Evolutionary conservation across 2,797 vertebrate species (phyloP).

Genomic region (Micropoecilia bifurca): DNA sequence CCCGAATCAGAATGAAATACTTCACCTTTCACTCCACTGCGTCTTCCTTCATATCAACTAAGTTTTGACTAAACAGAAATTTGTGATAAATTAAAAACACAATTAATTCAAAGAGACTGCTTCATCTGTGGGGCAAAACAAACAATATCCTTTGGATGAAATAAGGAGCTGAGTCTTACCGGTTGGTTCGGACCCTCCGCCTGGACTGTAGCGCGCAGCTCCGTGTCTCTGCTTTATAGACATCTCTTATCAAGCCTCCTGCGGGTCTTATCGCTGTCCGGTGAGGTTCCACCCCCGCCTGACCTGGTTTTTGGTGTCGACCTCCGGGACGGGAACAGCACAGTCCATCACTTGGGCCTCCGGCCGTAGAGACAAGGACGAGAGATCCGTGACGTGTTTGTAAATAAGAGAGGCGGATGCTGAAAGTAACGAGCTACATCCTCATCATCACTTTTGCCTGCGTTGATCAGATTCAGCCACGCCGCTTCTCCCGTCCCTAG

Average conservation of each 20-base stretch:
- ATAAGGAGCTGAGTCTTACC: conserved; percentile 50
- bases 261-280: conserved; percentile 45
- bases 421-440: not conserved
- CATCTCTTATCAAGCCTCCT: conserved; percentile 56
- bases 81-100: not conserved
- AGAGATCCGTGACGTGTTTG: conserved; percentile 44
- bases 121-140: conserved; percentile 2
- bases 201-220: not conserved
- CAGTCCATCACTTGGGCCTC: conserved; percentile 54
- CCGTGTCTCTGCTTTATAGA: conserved; percentile 45
- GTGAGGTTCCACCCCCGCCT: conserved; percentile 34
- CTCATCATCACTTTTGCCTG: not conserved
- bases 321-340: conserved; percentile 70
- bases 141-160: not conserved
- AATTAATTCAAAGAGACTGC: not conserved
- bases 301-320: conserved; percentile 46
- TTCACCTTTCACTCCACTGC: not conserved
- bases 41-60: not conserved
- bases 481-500: conserved; percentile 8
- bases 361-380: conserved; percentile 64
- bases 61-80: not conserved
- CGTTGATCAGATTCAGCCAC: not conserved
- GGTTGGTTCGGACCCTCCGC: conserved; percentile 5
- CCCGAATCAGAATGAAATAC: not conserved
- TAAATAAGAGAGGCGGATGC: not conserved